Percentiles rank a stretch among this genome's conserved stretches.
phyloP scores from a whole-genome alignment of 2,113 vertebrate genomes.

The Callopanchax toddi region DNA sequence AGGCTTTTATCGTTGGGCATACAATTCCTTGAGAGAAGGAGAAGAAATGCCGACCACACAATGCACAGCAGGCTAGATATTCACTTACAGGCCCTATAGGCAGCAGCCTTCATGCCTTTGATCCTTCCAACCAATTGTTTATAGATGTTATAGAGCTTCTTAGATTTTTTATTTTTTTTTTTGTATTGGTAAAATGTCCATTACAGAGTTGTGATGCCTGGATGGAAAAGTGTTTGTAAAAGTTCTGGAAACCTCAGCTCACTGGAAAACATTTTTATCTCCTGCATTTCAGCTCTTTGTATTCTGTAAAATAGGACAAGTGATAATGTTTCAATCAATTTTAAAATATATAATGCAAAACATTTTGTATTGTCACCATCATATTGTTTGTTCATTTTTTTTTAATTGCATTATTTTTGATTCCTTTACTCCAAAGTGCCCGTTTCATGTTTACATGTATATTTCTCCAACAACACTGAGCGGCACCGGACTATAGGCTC shows the following conservation, averaged over 20 bases:
- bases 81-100: constrained; percentile 76
- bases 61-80: constrained; percentile 78
- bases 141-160: constrained; percentile 65
- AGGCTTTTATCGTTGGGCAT: constrained; percentile 71
- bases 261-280: constrained; percentile 14
- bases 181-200: constrained; percentile 55
- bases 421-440: constrained; percentile 32
- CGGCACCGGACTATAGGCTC: constrained; percentile 72
- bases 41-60: constrained; percentile 63
- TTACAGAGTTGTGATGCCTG: constrained; percentile 32
- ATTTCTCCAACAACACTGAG: constrained; percentile 66
- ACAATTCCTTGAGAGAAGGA: constrained; percentile 67
- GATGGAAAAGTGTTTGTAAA: constrained; percentile 30
- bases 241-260: neutral
- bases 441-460: constrained; percentile 78
- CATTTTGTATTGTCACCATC: too few relatives aligned
- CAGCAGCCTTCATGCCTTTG: constrained; percentile 71
- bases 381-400: too few relatives aligned
- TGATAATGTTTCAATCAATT: too few relatives aligned
- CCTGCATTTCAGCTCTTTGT: too few relatives aligned
- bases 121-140: constrained; percentile 75
- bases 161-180: constrained; percentile 55
- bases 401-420: constrained; percentile 17
- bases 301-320: too few relatives aligned
- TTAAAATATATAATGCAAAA: too few relatives aligned